These are phyloP conservation scores for Cephus spinipes DNA, from an alignment of 2,888 invertebrate species.

Conservation along the genomic window DNA sequence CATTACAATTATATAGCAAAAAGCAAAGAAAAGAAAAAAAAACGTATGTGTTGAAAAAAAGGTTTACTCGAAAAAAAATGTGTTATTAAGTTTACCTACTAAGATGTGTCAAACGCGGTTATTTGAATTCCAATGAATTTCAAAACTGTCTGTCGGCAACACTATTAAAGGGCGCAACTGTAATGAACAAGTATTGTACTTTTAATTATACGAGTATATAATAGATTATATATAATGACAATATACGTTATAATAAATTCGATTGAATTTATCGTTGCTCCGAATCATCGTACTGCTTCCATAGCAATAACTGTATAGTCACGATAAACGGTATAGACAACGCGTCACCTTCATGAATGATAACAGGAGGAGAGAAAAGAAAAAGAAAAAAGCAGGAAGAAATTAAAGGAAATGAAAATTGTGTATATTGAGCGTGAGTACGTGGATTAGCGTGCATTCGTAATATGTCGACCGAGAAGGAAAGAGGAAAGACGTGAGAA, in stretches of 20 bases:
- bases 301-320: constrained; percentile 64
- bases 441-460: neutral
- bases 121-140: constrained; percentile 52
- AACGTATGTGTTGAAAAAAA: neutral
- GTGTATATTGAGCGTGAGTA: neutral
- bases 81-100: neutral
- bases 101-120: neutral
- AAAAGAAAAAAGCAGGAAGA: constrained; percentile 18
- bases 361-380: constrained; percentile 29
- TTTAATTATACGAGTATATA: constrained; percentile 49
- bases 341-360: constrained; percentile 43
- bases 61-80: neutral
- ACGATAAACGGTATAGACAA: constrained; percentile 57
- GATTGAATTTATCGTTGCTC: constrained; percentile 57
- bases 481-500: neutral
- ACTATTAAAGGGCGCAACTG: neutral
- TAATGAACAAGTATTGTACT: constrained; percentile 29
- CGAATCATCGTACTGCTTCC: constrained; percentile 61
- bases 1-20: constrained; percentile 41
- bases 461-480: neutral
- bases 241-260: constrained; percentile 49
- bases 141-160: neutral
- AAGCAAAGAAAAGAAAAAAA: neutral
- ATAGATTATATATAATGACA: constrained; percentile 51
- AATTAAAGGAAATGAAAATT: neutral